Conservation (phyloP, 2,888 invertebrate genomes). For the Julus scanicus region DNA sequence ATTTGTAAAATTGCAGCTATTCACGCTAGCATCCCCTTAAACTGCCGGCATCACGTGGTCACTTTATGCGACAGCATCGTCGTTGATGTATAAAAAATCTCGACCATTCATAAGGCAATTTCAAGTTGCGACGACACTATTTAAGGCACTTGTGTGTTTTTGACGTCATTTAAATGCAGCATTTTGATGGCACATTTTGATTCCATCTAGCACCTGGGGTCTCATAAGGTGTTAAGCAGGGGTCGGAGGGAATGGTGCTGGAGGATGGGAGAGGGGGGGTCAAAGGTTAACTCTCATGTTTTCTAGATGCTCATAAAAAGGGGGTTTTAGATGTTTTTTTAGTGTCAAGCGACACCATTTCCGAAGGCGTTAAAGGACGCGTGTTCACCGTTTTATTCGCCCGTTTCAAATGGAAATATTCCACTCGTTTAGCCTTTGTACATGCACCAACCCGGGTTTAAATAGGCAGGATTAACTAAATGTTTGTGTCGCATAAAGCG, state of each 20-base stretch:
- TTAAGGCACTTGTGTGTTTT: background rate
- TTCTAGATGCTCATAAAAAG: background rate
- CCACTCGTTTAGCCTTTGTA: background rate
- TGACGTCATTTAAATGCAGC: background rate
- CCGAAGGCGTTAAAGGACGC: background rate
- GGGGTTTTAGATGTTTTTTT: background rate
- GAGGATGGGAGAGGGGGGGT: background rate
- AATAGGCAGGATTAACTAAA: background rate
- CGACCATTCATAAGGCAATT: constrained; percentile 15
- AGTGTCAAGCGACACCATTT: background rate
- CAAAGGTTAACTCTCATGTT: background rate
- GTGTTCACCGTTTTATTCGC: background rate
- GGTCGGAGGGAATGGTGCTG: too few relatives aligned
- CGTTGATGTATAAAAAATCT: background rate
- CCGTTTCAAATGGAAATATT: background rate
- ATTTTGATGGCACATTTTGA: background rate
- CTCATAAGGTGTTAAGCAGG: background rate
- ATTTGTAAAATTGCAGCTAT: background rate
- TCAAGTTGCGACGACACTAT: background rate
- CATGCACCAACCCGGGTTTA: background rate
- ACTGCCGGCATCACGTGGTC: background rate
- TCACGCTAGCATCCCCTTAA: background rate
- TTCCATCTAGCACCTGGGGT: background rate
- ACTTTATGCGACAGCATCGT: background rate
- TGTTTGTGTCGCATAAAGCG: background rate